phyloP scores from a whole-genome alignment of 2,113 vertebrate species.

The Pteropus alecto region DNA sequence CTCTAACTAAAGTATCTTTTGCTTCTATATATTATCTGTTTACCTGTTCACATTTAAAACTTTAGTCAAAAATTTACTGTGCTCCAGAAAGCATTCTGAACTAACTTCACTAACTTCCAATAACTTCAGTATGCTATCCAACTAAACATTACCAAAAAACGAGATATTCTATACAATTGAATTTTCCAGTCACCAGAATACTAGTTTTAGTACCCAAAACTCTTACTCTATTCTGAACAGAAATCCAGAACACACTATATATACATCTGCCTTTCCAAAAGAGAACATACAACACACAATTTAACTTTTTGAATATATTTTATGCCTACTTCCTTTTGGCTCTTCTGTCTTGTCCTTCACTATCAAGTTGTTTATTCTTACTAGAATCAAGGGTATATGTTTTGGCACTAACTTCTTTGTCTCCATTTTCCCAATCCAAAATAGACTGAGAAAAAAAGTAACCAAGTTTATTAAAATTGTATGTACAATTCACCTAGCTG shows the following conservation, averaged over 20 bases:
- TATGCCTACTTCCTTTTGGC: not conserved
- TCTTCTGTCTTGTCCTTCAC: not conserved
- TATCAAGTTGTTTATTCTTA: not conserved
- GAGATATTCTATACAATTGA: not conserved
- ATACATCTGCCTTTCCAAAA: not conserved
- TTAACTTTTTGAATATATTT: not conserved
- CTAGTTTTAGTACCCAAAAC: not conserved
- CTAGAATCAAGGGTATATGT: not conserved
- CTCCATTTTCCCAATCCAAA: not conserved
- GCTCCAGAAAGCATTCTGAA: not conserved
- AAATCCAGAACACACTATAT: not conserved
- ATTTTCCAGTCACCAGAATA: not conserved
- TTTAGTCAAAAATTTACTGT: conserved; percentile 4
- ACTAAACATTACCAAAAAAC: not conserved
- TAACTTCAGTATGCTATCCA: not conserved
- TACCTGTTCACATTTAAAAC: not conserved
- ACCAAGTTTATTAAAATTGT: not conserved
- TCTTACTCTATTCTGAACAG: not conserved
- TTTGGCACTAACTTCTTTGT: not conserved
- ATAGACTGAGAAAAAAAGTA: not conserved
- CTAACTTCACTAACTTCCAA: not conserved
- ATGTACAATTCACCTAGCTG: not conserved
- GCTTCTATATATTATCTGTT: not conserved
- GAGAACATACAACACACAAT: not conserved
- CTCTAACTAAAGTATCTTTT: not conserved